Base-by-base conservation (phyloP, 2,797 vertebrate species). In the Acridotheres tristis region DNA sequence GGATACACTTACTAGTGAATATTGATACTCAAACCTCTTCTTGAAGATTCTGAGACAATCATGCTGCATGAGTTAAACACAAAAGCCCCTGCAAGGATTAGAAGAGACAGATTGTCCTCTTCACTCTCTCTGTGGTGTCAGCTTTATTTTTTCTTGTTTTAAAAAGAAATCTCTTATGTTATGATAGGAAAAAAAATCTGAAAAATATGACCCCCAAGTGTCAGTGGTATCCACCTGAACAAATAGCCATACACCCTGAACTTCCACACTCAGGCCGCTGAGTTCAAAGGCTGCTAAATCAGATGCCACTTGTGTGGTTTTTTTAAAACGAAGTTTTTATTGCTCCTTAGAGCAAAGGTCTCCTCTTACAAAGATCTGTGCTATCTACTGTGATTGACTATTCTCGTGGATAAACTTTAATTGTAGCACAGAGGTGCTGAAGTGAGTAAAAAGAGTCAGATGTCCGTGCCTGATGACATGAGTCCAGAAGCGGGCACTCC, bases 211-310 rank as follows among this genome's bases (percentile, higher is more conserved):
- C 68, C 88, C 72, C 42, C 34, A 32, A 71, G 68, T 77, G 92
- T 82, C 94, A 93, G 53, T 80, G 53, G 30, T 68, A 77, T 80
- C 93, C 93, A 95, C 95, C 95, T 97, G 95, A 96, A 96, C 80
- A 96, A 97, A 96, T 83, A 97, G 50, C 67, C 4, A 0, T 51
- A 3, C 16, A 74, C 67, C 63, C 48, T 92, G 88, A 94, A 89
- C 86, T 87, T 90, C 89, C 51, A 92, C 67, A 62, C 51, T 82
- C 71, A 51, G 81, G 40, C 87, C 73, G 67, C 34, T 61, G 78
- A 91, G 87, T 94, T 95, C 93, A 94, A 94, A 96, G 87, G 71
- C 89, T 94, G 78, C 78, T 92, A 90, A 90, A 90, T 87, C 75
- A 90, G 93, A 92, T 89, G 68, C 26, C 10, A 18, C 47, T 88